Evolutionary conservation across 2,888 invertebrate genomes (phyloP).

Genomic region (Sinodicranocentrus sp.): DNA sequence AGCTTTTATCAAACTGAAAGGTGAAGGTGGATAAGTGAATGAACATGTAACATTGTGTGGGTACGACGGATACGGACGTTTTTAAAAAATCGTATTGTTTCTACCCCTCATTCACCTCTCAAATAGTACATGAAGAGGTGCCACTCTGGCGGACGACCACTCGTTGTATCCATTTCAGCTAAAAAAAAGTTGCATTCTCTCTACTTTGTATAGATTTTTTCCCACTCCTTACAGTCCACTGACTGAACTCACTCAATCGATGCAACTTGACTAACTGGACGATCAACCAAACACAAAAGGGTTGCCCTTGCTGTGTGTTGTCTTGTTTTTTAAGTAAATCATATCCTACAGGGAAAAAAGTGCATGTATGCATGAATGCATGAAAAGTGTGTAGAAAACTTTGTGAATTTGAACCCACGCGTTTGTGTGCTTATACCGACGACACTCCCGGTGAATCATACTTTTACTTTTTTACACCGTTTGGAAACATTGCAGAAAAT

Average conservation of each 20-base stretch:
- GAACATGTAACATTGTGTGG: constrained; percentile 17
- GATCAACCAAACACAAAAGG: constrained; percentile 54
- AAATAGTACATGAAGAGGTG: constrained; percentile 14
- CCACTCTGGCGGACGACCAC: constrained; percentile 24
- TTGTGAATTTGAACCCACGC: not conserved
- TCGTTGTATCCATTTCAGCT: constrained; percentile 1
- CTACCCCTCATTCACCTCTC: not conserved
- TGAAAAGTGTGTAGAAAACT: not conserved
- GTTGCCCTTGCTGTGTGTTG: constrained; percentile 13
- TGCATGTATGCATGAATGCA: constrained; percentile 35
- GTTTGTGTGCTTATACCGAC: not conserved
- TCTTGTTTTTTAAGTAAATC: constrained; percentile 26
- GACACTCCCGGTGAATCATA: constrained; percentile 46
- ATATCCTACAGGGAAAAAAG: constrained; percentile 11
- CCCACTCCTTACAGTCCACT: not conserved
- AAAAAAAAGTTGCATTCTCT: constrained; percentile 1
- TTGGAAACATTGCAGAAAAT: too few species aligned
- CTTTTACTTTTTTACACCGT: constrained; percentile 2
- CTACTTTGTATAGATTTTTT: not conserved
- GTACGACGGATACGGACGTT: not conserved
- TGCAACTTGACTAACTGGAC: constrained; percentile 36
- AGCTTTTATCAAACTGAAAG: constrained; percentile 9
- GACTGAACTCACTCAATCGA: constrained; percentile 24
- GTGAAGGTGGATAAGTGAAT: constrained; percentile 30
- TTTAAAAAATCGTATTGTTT: not conserved